phyloP scores from a whole-genome alignment of 2,113 vertebrate species.

The Brachypteracias leptosomus region DNA sequence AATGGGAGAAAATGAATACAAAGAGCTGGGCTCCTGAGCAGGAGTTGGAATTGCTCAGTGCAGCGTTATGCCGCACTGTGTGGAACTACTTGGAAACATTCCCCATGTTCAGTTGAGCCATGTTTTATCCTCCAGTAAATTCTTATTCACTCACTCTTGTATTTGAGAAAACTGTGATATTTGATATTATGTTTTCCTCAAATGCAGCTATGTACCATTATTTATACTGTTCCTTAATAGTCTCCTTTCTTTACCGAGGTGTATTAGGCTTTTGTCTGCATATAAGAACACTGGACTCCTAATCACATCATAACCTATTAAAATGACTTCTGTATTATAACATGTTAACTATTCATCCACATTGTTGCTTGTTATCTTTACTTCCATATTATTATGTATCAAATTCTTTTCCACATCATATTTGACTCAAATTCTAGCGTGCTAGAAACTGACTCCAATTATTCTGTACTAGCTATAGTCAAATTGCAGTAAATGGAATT shows the following conservation, averaged over 20 bases:
- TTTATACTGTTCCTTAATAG: constrained; percentile 23
- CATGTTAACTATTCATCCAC: constrained; percentile 44
- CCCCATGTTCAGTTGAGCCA: neutral
- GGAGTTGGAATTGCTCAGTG: neutral
- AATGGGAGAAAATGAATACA: constrained; percentile 29
- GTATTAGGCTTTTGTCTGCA: neutral
- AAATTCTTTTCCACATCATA: constrained; percentile 26
- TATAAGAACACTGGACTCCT: neutral
- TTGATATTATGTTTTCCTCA: neutral
- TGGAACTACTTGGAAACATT: neutral
- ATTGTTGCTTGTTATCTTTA: constrained; percentile 24
- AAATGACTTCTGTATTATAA: constrained; percentile 1
- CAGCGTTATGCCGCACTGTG: neutral
- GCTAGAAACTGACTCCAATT: constrained; percentile 65
- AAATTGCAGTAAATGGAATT: constrained; percentile 65
- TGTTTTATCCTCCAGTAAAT: constrained; percentile 2
- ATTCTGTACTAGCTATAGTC: constrained; percentile 55
- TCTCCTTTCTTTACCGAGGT: neutral
- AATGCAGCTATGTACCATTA: neutral
- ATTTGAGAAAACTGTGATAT: neutral
- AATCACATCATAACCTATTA: constrained; percentile 23
- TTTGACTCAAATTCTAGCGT: constrained; percentile 54
- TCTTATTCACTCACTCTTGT: neutral
- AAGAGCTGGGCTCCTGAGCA: neutral
- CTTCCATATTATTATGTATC: constrained; percentile 24